Conservation (phyloP, 1,140 invertebrate genomes). For the Plodia interpunctella region DNA sequence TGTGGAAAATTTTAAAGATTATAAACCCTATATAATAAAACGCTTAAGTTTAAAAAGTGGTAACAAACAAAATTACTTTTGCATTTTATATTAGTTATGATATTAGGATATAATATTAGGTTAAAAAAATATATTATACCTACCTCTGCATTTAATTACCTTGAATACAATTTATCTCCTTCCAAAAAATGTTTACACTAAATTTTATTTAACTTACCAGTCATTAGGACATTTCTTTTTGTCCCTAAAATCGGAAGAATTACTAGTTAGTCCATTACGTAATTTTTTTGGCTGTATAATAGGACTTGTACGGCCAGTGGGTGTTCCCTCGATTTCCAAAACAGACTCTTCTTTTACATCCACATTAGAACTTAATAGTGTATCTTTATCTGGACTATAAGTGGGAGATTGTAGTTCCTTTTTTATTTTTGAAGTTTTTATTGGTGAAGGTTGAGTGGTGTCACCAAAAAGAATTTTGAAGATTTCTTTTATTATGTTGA, state of each 20-base stretch:
- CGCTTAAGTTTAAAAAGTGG: slow-evolving; percentile 4
- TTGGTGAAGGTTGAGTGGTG: neutral
- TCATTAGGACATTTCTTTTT: slow-evolving; percentile 57
- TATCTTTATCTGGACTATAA: neutral
- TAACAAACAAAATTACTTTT: no score
- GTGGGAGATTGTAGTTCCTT: neutral
- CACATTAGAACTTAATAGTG: slow-evolving; percentile 19
- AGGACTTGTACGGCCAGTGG: slow-evolving; percentile 52
- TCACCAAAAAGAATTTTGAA: slow-evolving; percentile 52
- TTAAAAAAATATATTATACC: no score
- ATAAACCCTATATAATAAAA: no score
- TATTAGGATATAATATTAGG: no score
- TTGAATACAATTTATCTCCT: no score
- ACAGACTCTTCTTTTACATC: slow-evolving; percentile 34
- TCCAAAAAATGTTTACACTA: no score
- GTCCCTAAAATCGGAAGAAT: slow-evolving; percentile 36
- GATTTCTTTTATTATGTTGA: slow-evolving; percentile 38
- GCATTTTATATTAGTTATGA: no score
- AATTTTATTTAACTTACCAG: no score
- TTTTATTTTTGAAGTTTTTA: neutral
- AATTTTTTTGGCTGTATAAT: slow-evolving; percentile 53
- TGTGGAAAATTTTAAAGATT: slow-evolving; percentile 25
- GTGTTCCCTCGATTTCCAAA: slow-evolving; percentile 53
- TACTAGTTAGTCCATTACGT: slow-evolving; percentile 17
- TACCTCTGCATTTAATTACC: no score